Conservation (phyloP, 2,888 invertebrate genomes). For the Watsonalla binaria region DNA sequence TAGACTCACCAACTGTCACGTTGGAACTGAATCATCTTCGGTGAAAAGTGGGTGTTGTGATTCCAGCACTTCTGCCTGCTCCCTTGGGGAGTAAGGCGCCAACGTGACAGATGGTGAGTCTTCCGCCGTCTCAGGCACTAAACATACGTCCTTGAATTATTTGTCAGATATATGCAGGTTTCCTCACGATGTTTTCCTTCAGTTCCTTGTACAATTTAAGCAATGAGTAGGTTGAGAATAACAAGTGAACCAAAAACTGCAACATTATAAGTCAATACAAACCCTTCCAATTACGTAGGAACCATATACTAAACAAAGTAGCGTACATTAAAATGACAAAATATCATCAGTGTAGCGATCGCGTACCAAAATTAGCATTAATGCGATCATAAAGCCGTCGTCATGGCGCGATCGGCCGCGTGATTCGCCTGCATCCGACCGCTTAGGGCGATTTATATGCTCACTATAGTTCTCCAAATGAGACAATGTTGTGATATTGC, state of each 20-base stretch:
- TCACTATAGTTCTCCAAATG: constrained; percentile 20
- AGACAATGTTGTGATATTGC: constrained; percentile 22
- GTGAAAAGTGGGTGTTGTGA: too few relatives aligned
- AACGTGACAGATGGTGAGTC: too few relatives aligned
- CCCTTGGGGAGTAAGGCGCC: too few relatives aligned
- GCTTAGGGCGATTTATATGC: constrained; percentile 32
- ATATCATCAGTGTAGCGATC: constrained; percentile 22
- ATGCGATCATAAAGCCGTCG: constrained; percentile 41
- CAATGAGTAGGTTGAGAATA: too few relatives aligned
- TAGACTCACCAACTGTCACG: too few relatives aligned
- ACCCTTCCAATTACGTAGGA: constrained; percentile 8
- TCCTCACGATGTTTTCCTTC: too few relatives aligned
- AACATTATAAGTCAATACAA: background rate
- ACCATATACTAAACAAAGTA: constrained; percentile 30
- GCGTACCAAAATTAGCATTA: constrained; percentile 37
- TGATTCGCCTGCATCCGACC: constrained; percentile 28
- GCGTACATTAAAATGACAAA: constrained; percentile 37
- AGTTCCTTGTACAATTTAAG: too few relatives aligned
- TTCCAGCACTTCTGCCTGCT: too few relatives aligned
- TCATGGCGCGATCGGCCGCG: constrained; percentile 30
- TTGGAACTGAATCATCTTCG: too few relatives aligned
- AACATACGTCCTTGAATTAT: too few relatives aligned
- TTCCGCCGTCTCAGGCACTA: too few relatives aligned
- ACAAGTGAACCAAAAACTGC: background rate
- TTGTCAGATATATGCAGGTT: too few relatives aligned